Base-by-base conservation (phyloP, 2,888 invertebrate genomes). In the Drosophila buzzatii region DNA sequence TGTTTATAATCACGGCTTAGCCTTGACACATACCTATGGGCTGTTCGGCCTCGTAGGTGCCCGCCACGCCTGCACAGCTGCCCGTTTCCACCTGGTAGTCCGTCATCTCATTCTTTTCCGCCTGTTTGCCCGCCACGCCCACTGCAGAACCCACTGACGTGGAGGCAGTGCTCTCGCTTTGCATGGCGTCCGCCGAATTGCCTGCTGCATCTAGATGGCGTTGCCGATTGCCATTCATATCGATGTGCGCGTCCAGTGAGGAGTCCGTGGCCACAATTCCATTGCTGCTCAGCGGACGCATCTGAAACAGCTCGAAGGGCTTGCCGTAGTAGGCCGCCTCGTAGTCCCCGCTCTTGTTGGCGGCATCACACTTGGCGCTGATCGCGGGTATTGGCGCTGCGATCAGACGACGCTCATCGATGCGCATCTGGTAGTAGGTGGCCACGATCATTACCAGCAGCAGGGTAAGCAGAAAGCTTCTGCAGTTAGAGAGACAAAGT, bases 351-450 rank as follows among this genome's bases (percentile, higher is more conserved):
- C 93, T 93, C 60, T 81, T 81, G 57, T 37, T 31, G 58, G 78
- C 61, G 2, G 74, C 70, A 20, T 91, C 90, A 12, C 90, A 79
- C 33, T 91, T 91, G 39, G 88, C 91, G 27, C 92, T 91, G 27
- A 91, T 92, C 4, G 88, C 85, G 0, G 85, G 77, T 62, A 91
- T 91, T 41, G 82, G 69, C 1, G 81, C 62, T 16, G 83, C 77
- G 44, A 85, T 65, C 49, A 86, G 53, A 6, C 86, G 83, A 8
- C 74, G 79, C 41, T 83, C 78, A 61, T 89, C 91, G 20, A 95
- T 91, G 71, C 94, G 93, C 42, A 94, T 94, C 82, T 96, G 96
- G 91, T 95, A 96, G 44, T 95, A 89, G 0, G 96, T 95, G 59
- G 95, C 90, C 93, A 95, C 95, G 82, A 96, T 91, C 10, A 95